Percentiles rank a stretch among this genome's conserved stretches.
Evolutionary conservation across 2,888 invertebrate genomes (phyloP).

Genomic region (Plagiodera versicolora): DNA sequence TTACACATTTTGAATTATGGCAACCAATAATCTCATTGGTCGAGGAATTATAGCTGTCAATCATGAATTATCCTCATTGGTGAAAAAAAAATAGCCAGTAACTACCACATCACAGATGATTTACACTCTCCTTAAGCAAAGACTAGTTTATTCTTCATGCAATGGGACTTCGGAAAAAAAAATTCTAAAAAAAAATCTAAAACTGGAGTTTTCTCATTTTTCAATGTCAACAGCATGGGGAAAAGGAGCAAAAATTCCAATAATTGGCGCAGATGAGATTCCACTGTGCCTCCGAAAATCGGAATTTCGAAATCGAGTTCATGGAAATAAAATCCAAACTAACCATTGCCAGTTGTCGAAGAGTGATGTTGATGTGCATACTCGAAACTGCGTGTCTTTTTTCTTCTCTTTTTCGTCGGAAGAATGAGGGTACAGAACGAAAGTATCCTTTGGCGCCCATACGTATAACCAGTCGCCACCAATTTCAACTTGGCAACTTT

Average conservation of each 20-base stretch:
- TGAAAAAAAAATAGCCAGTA: too few relatives aligned
- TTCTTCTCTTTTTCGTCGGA: not conserved
- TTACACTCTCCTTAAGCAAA: too few relatives aligned
- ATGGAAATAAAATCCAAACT: too few relatives aligned
- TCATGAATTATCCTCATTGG: slow-evolving; percentile 11
- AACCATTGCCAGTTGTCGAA: too few relatives aligned
- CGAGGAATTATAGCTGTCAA: slow-evolving; percentile 14
- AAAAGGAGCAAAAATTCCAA: too few relatives aligned
- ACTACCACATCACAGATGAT: too few relatives aligned
- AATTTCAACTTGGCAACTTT: not conserved
- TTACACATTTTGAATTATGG: slow-evolving; percentile 9
- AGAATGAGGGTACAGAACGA: not conserved
- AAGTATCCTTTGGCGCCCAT: not conserved
- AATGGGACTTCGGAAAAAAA: too few relatives aligned
- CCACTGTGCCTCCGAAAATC: not conserved
- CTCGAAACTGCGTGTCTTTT: not conserved
- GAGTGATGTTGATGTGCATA: not conserved
- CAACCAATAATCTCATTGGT: slow-evolving; percentile 9
- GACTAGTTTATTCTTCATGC: too few relatives aligned
- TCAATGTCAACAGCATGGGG: too few relatives aligned
- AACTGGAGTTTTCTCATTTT: too few relatives aligned
- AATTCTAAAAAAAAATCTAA: too few relatives aligned
- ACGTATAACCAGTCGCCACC: not conserved
- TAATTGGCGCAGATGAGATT: not conserved
- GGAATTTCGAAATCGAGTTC: too few relatives aligned